A percentile compares a stretch with the other conserved stretches of the same genome.
These are phyloP conservation scores for Poeciliopsis turrubarensis DNA, from an alignment of 2,113 vertebrate genomes.

Conservation along the genomic window DNA sequence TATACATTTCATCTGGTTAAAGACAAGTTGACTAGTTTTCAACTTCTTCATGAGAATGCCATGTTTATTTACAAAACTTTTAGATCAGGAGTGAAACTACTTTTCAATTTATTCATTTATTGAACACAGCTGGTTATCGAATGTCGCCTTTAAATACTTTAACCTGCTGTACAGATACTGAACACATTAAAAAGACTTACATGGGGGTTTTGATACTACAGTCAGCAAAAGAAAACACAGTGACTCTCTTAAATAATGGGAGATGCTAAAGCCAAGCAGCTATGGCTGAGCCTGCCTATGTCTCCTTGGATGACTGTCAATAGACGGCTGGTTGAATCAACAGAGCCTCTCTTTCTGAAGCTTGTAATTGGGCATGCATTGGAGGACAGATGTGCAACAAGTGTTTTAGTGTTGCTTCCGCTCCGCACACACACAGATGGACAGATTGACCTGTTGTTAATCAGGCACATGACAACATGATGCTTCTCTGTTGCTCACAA, in stretches of 20 bases:
- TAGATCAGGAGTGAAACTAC: no score
- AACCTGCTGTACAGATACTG: background rate
- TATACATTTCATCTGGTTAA: no score
- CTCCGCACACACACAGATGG: conserved; percentile 60
- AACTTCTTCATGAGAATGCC: no score
- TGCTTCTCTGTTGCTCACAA: conserved; percentile 69
- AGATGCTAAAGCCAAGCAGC: conserved; percentile 16
- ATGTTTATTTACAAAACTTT: no score
- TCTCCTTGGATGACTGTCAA: conserved; percentile 28
- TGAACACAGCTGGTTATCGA: background rate
- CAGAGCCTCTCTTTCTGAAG: conserved; percentile 42
- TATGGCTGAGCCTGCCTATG: conserved; percentile 31
- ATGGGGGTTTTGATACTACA: conserved; percentile 4
- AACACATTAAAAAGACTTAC: background rate
- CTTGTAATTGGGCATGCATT: conserved; percentile 45
- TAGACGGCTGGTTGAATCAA: conserved; percentile 69
- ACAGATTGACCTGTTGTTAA: conserved; percentile 85
- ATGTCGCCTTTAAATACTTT: background rate
- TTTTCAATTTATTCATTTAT: background rate
- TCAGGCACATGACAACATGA: conserved; percentile 80
- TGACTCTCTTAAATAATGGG: conserved; percentile 8
- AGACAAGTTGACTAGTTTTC: no score
- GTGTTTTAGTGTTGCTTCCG: conserved; percentile 62
- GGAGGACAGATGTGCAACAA: conserved; percentile 72
- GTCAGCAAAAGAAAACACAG: conserved; percentile 24